Evolutionary conservation across 2,888 invertebrate genomes (phyloP).

Genomic region (Actias luna): DNA sequence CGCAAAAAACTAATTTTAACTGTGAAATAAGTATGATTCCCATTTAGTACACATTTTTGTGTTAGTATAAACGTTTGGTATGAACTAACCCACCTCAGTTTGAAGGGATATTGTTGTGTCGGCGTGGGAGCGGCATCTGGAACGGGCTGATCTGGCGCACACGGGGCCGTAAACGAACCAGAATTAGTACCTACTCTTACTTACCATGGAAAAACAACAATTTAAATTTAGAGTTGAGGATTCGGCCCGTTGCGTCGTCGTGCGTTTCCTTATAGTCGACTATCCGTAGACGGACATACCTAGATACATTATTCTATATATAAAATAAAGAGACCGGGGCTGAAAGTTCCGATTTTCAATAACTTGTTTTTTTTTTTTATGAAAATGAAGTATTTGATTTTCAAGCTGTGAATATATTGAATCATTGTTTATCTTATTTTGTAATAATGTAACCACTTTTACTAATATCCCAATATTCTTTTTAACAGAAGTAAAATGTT

Average conservation of each 20-base stretch:
- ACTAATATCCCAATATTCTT: no score
- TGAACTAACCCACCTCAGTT: slow-evolving; percentile 27
- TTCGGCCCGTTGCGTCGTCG: background rate
- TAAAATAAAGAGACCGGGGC: background rate
- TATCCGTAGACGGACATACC: background rate
- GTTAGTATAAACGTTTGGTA: slow-evolving; percentile 8
- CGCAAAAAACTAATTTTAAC: background rate
- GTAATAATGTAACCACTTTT: no score
- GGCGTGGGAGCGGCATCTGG: slow-evolving; percentile 76
- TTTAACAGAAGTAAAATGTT: no score
- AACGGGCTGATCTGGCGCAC: slow-evolving; percentile 56
- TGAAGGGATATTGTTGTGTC: slow-evolving; percentile 48
- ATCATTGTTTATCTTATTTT: no score
- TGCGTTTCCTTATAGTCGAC: slow-evolving; percentile 8
- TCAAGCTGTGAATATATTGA: no score
- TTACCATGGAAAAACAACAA: slow-evolving; percentile 68
- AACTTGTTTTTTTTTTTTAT: no score
- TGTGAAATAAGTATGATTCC: slow-evolving; percentile 20
- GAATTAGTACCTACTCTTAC: slow-evolving; percentile 71
- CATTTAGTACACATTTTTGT: background rate
- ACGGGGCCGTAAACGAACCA: slow-evolving; percentile 66
- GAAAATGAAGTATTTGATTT: no score
- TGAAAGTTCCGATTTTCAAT: no score
- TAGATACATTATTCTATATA: background rate
- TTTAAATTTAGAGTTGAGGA: slow-evolving; percentile 56